Evolutionary conservation across 2,797 vertebrate genomes (phyloP).

Genomic region (Sebastes jordani): DNA sequence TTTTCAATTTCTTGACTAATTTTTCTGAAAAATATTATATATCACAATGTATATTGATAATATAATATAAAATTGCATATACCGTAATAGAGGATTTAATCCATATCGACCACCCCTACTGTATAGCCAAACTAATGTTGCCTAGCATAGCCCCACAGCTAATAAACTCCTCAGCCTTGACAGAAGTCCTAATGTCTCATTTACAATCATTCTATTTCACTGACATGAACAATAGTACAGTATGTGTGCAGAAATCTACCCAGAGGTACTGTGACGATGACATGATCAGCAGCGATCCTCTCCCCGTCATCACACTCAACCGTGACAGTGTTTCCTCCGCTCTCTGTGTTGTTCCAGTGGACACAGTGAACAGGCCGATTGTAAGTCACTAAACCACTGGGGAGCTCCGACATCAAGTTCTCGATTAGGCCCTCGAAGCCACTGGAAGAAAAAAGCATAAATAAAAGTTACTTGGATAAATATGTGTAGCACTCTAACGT

Average conservation of each 20-base stretch:
- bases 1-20: too few relatives aligned
- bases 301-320: conserved; percentile 87
- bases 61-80: too few relatives aligned
- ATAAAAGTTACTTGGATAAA: too few relatives aligned
- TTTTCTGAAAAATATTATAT: too few relatives aligned
- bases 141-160: not conserved
- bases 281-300: conserved; percentile 86
- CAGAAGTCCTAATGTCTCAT: not conserved
- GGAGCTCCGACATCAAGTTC: too few relatives aligned
- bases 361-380: conserved; percentile 75
- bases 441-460: too few relatives aligned
- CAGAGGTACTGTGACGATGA: conserved; percentile 68
- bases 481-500: too few relatives aligned
- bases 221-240: not conserved
- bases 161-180: not conserved
- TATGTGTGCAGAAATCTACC: too few relatives aligned
- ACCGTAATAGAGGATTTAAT: too few relatives aligned
- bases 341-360: conserved; percentile 79
- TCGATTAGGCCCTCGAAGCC: too few relatives aligned
- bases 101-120: not conserved
- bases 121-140: not conserved
- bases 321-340: conserved; percentile 67
- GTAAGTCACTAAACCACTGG: too few relatives aligned
- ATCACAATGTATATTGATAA: too few relatives aligned
- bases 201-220: not conserved